phyloP scores from a whole-genome alignment of 1,140 invertebrate species.

The Pseudomyrmex concolor region DNA sequence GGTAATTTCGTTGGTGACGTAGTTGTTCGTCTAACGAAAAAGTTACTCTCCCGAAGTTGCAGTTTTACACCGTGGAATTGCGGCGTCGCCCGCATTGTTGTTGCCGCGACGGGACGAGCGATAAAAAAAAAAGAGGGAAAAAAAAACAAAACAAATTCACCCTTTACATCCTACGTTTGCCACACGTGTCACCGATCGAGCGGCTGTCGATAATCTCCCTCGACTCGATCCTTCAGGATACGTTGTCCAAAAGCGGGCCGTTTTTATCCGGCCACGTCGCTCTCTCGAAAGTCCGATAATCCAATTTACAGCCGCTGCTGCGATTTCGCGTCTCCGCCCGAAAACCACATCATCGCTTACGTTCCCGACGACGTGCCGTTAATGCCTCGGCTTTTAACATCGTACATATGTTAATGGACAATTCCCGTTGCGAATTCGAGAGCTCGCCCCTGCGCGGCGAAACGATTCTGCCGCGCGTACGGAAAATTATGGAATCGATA shows the following conservation, averaged over 20 bases:
- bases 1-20: constrained; percentile 43
- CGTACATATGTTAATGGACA: constrained; percentile 40
- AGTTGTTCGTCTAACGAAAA: constrained; percentile 50
- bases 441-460: background rate
- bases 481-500: background rate
- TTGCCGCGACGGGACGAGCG: background rate
- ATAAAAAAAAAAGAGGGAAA: no score
- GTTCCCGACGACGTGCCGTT: constrained; percentile 20
- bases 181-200: constrained; percentile 58
- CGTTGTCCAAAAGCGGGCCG: background rate
- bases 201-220: constrained; percentile 61
- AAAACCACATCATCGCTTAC: constrained; percentile 32
- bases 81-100: constrained; percentile 30
- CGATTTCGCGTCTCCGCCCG: constrained; percentile 41
- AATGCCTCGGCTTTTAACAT: constrained; percentile 47
- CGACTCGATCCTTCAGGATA: constrained; percentile 37
- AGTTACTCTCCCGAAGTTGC: constrained; percentile 41
- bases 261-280: constrained; percentile 40
- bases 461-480: background rate
- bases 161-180: constrained; percentile 44
- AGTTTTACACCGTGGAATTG: constrained; percentile 43
- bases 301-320: constrained; percentile 47
- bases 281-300: constrained; percentile 45
- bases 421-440: constrained; percentile 44
- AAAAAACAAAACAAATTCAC: constrained; percentile 10